Conservation (phyloP, 2,113 vertebrate genomes). For the Thermophis baileyi region DNA sequence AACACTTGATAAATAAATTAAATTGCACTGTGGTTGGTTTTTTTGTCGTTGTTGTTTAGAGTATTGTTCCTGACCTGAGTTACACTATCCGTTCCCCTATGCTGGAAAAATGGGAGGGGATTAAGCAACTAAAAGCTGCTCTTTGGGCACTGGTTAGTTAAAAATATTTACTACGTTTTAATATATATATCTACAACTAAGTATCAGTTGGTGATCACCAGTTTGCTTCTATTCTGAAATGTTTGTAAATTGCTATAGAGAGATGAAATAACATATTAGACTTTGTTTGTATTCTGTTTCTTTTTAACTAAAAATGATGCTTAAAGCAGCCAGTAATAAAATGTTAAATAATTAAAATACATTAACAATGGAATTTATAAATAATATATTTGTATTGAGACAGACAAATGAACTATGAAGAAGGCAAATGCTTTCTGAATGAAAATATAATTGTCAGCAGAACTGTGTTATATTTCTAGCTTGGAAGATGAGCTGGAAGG, state of each 20-base stretch:
- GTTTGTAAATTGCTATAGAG: background rate
- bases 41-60: constrained; percentile 69
- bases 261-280: background rate
- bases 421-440: background rate
- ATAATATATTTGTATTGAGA: background rate
- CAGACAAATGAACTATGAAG: background rate
- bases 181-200: background rate
- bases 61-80: constrained; percentile 91
- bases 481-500: too few relatives aligned
- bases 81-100: constrained; percentile 90
- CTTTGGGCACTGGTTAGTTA: constrained; percentile 94
- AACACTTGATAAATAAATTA: background rate
- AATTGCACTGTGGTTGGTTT: background rate
- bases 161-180: background rate
- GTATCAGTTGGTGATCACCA: too few relatives aligned
- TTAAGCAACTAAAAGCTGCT: constrained; percentile 95
- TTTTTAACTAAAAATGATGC: background rate
- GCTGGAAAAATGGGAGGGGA: constrained; percentile 98
- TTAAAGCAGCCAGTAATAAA: background rate
- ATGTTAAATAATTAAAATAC: background rate
- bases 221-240: background rate
- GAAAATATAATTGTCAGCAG: background rate
- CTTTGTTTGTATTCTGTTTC: background rate
- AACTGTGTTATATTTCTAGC: background rate
- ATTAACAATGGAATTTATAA: background rate